Conservation (phyloP, 2,113 vertebrate species). For the Rhagologus leucostigma region DNA sequence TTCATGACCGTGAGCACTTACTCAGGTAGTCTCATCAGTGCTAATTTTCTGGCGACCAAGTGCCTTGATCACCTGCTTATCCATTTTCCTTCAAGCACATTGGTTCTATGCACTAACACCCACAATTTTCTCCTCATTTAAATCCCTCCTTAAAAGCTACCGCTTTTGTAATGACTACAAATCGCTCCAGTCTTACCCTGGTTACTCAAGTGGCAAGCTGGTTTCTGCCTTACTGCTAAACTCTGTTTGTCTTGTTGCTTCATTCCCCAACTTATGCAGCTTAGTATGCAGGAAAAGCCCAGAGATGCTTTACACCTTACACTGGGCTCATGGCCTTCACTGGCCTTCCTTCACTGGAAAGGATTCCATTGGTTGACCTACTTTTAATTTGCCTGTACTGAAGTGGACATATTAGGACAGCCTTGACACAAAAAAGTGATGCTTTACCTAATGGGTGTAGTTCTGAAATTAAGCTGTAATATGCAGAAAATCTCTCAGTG, state of each 20-base stretch:
- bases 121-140: conserved; percentile 19
- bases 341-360: no score
- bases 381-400: background rate
- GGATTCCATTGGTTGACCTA: background rate
- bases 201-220: background rate
- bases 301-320: background rate
- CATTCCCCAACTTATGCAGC: background rate
- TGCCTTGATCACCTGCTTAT: background rate
- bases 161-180: background rate
- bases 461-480: background rate
- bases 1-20: background rate
- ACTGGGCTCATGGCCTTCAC: background rate
- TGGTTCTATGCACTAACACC: background rate
- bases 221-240: background rate
- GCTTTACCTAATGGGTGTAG: background rate
- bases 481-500: background rate
- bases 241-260: background rate
- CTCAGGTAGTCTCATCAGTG: background rate
- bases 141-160: background rate
- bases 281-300: background rate
- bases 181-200: background rate
- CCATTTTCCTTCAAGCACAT: conserved; percentile 6
- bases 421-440: background rate
- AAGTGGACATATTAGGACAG: background rate
- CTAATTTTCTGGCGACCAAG: background rate